Base-by-base conservation (phyloP, 37 sponge, comb jelly and placozoan species). In the Chondrilla cf. caribensis region DNA sequence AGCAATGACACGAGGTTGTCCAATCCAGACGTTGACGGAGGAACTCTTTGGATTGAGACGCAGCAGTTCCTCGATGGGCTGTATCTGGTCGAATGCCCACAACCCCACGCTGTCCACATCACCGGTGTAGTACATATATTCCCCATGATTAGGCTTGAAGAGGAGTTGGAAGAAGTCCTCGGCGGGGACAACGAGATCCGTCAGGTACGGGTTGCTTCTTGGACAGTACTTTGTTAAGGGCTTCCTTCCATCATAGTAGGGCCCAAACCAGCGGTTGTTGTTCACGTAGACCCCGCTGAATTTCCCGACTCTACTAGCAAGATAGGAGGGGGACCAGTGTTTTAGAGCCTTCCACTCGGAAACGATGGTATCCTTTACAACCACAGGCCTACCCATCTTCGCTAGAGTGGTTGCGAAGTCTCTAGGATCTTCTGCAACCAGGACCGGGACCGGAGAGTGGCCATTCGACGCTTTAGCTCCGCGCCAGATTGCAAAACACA, bases 211-310 rank as follows among this genome's bases (percentile, higher is more conserved):
- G 62, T 92, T 92, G 0, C 5, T 18, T 31, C 91, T 47, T 21
- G 37, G 40, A n/a, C 83, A 77, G 42, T 70, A 65, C 22, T 60
- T 21, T 0, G 79, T 17, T n/a, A 96, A 70, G 2, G 93, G 93
- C 68, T 93, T 96, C 0, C 59, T 78, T 1, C 26, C 38, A 44
- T 96, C 97, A 78, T 90, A 96, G 62, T 96, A 93, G 9, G 97
- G 97, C 0, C 97, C 97, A 84, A 96, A 96, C 97, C 97, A 96
- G 7, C 85, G 80, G 62, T 93, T 93, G 65, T 81, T 68, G 70
- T 96, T 96, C 21, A 83, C 82, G 70, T 96, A 96, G 3, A 96
- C 78, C 26, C 94, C 88, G 18, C 22, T 51, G 0, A 95, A 64
- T 3, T 24, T 55, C 2, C 38, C 47, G 21, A 90, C 37, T 77